phyloP scores from a whole-genome alignment of 2,888 invertebrate species.

The Plagodis pulveraria region DNA sequence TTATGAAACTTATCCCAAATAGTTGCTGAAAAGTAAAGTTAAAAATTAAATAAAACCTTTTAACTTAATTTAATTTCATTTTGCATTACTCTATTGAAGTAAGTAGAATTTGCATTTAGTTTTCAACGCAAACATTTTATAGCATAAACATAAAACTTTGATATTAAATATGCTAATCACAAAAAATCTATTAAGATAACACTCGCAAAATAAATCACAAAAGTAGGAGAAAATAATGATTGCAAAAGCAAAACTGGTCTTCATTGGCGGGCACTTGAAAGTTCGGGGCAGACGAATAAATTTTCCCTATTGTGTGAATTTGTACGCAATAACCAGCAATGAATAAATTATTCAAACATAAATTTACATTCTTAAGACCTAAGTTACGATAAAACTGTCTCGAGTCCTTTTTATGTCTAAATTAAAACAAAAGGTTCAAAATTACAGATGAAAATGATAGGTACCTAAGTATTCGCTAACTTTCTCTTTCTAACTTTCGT shows the following conservation, averaged over 20 bases:
- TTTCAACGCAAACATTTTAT: slow-evolving; percentile 13
- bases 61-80: not conserved
- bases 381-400: slow-evolving; percentile 48
- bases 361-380: slow-evolving; percentile 59
- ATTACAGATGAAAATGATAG: slow-evolving; percentile 24
- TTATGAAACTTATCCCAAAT: too few species aligned
- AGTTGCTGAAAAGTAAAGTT: too few species aligned
- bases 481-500: too few species aligned
- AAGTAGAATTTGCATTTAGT: slow-evolving; percentile 18
- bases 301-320: slow-evolving; percentile 65
- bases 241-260: slow-evolving; percentile 45
- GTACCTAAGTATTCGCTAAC: not conserved
- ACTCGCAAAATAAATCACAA: slow-evolving; percentile 34
- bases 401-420: slow-evolving; percentile 32
- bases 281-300: slow-evolving; percentile 61
- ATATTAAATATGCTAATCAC: slow-evolving; percentile 31
- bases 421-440: slow-evolving; percentile 28
- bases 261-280: slow-evolving; percentile 49
- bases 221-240: slow-evolving; percentile 48
- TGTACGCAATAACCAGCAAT: slow-evolving; percentile 64
- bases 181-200: slow-evolving; percentile 28
- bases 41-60: not conserved
- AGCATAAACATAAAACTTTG: slow-evolving; percentile 12
- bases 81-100: slow-evolving; percentile 8
- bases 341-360: slow-evolving; percentile 66